Percentiles rank a stretch among this genome's conserved stretches.
These are phyloP conservation scores for Elaphurus davidianus DNA, from an alignment of 2,113 vertebrate genomes.

Conservation along the genomic window DNA sequence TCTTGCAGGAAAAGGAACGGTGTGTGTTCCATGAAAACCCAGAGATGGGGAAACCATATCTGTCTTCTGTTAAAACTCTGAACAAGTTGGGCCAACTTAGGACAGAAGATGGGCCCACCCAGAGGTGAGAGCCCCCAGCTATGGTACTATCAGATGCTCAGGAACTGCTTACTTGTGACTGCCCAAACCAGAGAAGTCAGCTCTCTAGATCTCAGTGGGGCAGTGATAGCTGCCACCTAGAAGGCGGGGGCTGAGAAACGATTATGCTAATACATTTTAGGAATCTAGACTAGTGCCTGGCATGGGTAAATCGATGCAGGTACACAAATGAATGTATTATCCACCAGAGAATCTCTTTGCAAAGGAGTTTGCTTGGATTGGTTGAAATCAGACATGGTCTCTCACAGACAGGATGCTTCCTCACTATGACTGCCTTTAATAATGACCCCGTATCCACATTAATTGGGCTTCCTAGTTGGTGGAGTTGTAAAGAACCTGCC, in stretches of 20 bases:
- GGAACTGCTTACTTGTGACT: rapidly evolving
- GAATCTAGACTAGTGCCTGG: rapidly evolving
- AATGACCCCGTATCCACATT: rapidly evolving
- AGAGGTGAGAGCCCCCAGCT: rapidly evolving
- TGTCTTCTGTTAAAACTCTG: too few relatives aligned
- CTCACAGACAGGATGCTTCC: neutral
- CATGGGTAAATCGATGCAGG: rapidly evolving
- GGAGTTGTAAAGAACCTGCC: neutral
- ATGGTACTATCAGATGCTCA: rapidly evolving
- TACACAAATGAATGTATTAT: rapidly evolving
- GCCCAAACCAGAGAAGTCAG: rapidly evolving
- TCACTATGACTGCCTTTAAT: rapidly evolving
- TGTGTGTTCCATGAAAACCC: rapidly evolving
- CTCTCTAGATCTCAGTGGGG: neutral
- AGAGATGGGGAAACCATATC: neutral
- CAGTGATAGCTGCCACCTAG: rapidly evolving
- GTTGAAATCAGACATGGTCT: neutral
- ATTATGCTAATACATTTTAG: too few relatives aligned
- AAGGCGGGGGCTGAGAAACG: neutral
- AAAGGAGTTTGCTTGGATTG: neutral
- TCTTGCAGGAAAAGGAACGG: neutral
- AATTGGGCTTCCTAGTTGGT: neutral
- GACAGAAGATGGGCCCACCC: neutral
- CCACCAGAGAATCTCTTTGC: too few relatives aligned
- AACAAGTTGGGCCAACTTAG: neutral